phyloP scores from a whole-genome alignment of 2,797 vertebrate species.

The Peromyscus melanophrys region DNA sequence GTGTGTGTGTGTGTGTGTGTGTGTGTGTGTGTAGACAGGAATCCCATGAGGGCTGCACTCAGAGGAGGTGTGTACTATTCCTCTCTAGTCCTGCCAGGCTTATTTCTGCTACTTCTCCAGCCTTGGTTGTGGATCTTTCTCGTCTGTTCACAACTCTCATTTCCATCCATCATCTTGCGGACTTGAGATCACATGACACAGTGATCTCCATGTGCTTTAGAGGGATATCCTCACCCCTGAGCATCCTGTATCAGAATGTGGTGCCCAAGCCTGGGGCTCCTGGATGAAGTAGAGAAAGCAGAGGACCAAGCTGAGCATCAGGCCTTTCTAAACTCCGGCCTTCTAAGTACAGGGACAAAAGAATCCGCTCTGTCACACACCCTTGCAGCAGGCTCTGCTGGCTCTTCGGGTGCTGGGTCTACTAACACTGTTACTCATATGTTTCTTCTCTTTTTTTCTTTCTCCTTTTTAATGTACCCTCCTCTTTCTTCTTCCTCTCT shows the following conservation, averaged over 20 bases:
- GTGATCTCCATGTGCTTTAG: fast-evolving
- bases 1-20: not conserved
- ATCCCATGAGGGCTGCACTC: fast-evolving
- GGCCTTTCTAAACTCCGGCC: not conserved
- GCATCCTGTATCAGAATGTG: not conserved
- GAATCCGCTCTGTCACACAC: fast-evolving
- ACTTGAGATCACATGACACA: fast-evolving
- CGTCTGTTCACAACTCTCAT: not conserved
- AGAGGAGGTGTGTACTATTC: not conserved
- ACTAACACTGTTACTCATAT: fast-evolving
- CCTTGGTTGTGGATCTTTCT: not conserved
- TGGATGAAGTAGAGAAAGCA: not conserved
- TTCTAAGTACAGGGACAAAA: fast-evolving
- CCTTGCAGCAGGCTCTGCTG: not conserved
- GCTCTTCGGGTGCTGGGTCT: not conserved
- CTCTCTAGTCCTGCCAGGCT: not conserved
- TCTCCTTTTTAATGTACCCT: not conserved
- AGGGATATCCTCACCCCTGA: fast-evolving
- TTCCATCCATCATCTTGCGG: not conserved
- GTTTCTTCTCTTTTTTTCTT: not conserved
- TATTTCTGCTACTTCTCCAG: not conserved
- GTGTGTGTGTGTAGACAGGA: not conserved
- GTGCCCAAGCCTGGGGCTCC: not conserved
- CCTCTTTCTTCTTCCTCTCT: not conserved
- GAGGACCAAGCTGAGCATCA: not conserved